Evolutionary conservation across 2,888 invertebrate genomes (phyloP), one percentile per base, ranked within the genome.

Genomic region (Apamea epomidion): DNA sequence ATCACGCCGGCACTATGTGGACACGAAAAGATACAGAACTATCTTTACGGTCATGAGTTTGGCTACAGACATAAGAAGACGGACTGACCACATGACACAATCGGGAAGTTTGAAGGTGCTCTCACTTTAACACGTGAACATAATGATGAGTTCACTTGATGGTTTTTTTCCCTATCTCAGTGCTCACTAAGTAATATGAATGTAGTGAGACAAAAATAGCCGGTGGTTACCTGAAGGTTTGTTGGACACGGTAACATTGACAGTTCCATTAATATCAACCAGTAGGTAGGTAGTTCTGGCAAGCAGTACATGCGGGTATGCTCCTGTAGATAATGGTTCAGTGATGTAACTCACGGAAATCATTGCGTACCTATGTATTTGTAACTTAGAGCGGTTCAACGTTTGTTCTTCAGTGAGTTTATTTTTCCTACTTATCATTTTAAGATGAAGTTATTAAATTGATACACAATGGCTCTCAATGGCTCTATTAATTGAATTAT

Each of bases 221-320:
- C 5, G 10, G 32, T 64, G 25, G 68, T 54, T n/a, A 29, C n/a
- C 54, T 75, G 74, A 75, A 75, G 75, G 72, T 51, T 48, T 45
- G 51, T 32, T 8, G 14, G 48, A 12, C 16, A 54, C 48, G 60
- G 48, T 25, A 60, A n/a, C 62, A 64, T 25, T 10, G 69, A 29
- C n/a, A 45, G 73, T 12, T n/a, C 58, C 48, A 48, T 10, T n/a
- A 18, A 14, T 58, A 74, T 42, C 80, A 48, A 62, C 29, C 58
- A 21, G 69, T 12, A 2, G 68, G 58, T 37, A 48, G 18, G 32
- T 32, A 18, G 18, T 21, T 0, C 45, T 12, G 54, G 51, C 1
- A 7, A 21, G 18, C 71, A 16, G 64, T 0, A 2, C 74, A 84
- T 81, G 78, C 82, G 82, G 84, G 85, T n/a, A 0, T n/a, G 48